phyloP scores from a whole-genome alignment of 2,888 invertebrate genomes.

The Plebejus melissa region DNA sequence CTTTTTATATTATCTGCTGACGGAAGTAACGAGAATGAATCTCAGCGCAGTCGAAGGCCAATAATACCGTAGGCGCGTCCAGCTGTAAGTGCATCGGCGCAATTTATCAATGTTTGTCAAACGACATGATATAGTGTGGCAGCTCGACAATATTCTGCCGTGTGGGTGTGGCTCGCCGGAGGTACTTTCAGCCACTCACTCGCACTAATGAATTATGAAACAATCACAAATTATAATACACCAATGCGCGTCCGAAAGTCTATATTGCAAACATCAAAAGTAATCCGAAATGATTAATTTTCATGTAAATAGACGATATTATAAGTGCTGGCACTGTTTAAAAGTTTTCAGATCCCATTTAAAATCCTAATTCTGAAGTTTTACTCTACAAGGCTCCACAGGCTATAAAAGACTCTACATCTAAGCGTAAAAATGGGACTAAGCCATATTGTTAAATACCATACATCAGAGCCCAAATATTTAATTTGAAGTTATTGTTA shows the following conservation, averaged over 20 bases:
- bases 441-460: too few species aligned
- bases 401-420: too few species aligned
- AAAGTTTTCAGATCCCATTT: too few species aligned
- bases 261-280: neutral
- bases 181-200: conserved; percentile 28
- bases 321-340: too few species aligned
- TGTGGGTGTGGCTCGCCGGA: conserved; percentile 23
- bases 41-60: neutral
- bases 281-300: neutral
- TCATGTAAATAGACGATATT: too few species aligned
- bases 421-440: too few species aligned
- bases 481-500: too few species aligned
- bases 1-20: neutral
- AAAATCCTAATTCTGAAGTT: too few species aligned
- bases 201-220: conserved; percentile 23
- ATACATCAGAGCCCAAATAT: too few species aligned
- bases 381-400: too few species aligned
- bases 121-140: conserved; percentile 49
- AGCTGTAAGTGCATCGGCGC: conserved; percentile 41
- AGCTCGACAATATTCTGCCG: conserved; percentile 28
- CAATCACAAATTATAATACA: conserved; percentile 22
- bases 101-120: conserved; percentile 55
- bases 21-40: conserved; percentile 11
- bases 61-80: neutral
- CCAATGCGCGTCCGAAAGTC: neutral